phyloP scores from a whole-genome alignment of 2,888 invertebrate genomes.

The Zygaena filipendulae region DNA sequence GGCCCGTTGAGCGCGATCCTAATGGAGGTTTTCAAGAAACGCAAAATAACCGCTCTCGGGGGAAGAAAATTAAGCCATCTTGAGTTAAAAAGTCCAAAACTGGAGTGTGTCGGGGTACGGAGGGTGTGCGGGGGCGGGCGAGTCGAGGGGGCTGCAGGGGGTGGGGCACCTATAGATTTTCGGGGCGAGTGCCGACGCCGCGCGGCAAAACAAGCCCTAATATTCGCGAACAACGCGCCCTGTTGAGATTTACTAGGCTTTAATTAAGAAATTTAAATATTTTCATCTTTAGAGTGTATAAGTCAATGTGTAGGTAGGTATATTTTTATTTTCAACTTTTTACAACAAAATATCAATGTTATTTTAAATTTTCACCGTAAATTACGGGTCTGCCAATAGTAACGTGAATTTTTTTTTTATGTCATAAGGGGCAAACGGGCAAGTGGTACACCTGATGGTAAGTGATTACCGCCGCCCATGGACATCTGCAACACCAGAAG shows the following conservation, averaged over 20 bases:
- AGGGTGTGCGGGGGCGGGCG: conserved; percentile 15
- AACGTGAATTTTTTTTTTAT: too few species aligned
- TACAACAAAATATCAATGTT: too few species aligned
- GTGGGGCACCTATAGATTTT: conserved; percentile 37
- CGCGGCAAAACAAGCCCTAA: background rate
- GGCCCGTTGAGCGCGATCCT: conserved; percentile 20
- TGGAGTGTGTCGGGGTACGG: conserved; percentile 28
- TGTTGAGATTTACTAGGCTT: background rate
- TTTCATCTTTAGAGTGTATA: too few species aligned
- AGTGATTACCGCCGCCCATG: too few species aligned
- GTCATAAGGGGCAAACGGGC: too few species aligned
- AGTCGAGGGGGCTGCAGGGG: conserved; percentile 11
- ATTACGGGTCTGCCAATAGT: too few species aligned
- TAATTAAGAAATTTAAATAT: too few species aligned
- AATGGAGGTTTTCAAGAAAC: conserved; percentile 50
- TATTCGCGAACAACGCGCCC: background rate
- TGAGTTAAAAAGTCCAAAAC: conserved; percentile 56
- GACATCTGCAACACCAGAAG: too few species aligned
- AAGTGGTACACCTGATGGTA: too few species aligned
- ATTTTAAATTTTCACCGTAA: too few species aligned
- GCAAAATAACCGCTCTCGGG: conserved; percentile 36
- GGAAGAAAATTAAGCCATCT: conserved; percentile 61
- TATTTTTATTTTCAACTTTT: too few species aligned
- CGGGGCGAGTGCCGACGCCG: conserved; percentile 35
- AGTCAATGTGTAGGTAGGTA: too few species aligned